Base-by-base conservation (phyloP, 2,797 vertebrate species). In the Smutsia temminckii region DNA sequence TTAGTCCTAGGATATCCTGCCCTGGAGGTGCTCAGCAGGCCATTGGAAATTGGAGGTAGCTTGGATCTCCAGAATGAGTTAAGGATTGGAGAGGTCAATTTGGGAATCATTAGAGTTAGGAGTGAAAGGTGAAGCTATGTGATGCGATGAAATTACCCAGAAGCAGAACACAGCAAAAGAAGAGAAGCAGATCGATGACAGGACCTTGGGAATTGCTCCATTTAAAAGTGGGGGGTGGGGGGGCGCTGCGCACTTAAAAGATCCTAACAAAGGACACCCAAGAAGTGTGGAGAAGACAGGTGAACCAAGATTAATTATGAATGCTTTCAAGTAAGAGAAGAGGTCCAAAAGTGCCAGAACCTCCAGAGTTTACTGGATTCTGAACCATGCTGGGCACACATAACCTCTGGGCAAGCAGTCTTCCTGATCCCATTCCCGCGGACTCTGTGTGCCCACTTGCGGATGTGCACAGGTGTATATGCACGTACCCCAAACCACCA, bases 21-120 rank as follows among this genome's bases (percentile, higher is more conserved):
- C 95, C 96, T 96, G 97, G 97, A 96, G 88, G 97, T 85, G 84
- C 88, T 97, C 97, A 97, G 94, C 90, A 95, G 79, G 86, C 93
- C 95, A 95, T 9, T 95, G 63, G 93, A 97, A 97, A 96, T 94
- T 93, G 69, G 91, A 96, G 75, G 94, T 89, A 95, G 91, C 95
- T 64, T 80, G 93, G 88, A 95, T 91, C 88, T 97, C 95, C 59
- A 29, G 95, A 96, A 81, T 71, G 68, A 94, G 93, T 95, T 97
- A 89, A 94, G 72, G 34, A 93, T 55, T 90, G 89, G 37, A 88
- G 75, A 95, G 81, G 95, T 97, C 95, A 95, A 85, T 93, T 95
- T 88, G 86, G 89, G 85, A 97, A 96, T 97, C 95, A 97, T 97
- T 94, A 96, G 63, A 51, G 77, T n/a, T 63, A 93, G 85, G 92